Conservation (phyloP, 1,140 invertebrate genomes). For the Frieseomelitta varia region DNA sequence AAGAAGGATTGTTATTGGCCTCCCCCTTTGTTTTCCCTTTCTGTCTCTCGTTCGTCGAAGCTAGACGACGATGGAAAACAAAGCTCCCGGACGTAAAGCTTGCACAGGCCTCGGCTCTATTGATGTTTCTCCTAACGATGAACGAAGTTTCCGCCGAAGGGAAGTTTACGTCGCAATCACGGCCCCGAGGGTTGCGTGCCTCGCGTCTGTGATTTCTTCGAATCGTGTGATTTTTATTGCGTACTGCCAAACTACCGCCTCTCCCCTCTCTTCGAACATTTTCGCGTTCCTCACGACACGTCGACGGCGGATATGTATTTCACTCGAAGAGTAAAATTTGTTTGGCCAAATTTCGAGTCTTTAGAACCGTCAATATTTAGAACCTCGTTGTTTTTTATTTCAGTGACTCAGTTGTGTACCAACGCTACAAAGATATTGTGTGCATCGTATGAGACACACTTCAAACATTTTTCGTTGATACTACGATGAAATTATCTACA, state of each 20-base stretch:
- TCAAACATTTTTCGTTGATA: too few species aligned
- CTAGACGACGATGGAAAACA: background rate
- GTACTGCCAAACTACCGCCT: background rate
- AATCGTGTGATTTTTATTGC: constrained; percentile 7
- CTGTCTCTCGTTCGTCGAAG: background rate
- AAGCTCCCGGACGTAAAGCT: background rate
- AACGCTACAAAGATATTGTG: too few species aligned
- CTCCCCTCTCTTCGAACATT: background rate
- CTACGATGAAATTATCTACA: too few species aligned
- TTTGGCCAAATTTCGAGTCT: too few species aligned
- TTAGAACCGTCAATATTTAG: too few species aligned
- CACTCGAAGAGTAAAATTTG: background rate
- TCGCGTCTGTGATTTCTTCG: background rate
- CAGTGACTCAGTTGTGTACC: too few species aligned
- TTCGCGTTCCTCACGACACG: background rate
- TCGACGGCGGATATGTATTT: background rate
- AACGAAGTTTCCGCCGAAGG: background rate
- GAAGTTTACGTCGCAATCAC: constrained; percentile 12
- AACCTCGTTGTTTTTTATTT: too few species aligned
- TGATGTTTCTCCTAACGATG: constrained; percentile 4
- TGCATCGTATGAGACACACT: too few species aligned
- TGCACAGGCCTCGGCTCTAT: background rate
- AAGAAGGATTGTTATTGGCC: constrained; percentile 51
- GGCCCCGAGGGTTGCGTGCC: background rate
- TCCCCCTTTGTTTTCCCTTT: constrained; percentile 28